These are phyloP conservation scores for Amphimedon queenslandica DNA, from an alignment of 37 sponge, comb jelly and placozoan genomes.

Conservation along the genomic window DNA sequence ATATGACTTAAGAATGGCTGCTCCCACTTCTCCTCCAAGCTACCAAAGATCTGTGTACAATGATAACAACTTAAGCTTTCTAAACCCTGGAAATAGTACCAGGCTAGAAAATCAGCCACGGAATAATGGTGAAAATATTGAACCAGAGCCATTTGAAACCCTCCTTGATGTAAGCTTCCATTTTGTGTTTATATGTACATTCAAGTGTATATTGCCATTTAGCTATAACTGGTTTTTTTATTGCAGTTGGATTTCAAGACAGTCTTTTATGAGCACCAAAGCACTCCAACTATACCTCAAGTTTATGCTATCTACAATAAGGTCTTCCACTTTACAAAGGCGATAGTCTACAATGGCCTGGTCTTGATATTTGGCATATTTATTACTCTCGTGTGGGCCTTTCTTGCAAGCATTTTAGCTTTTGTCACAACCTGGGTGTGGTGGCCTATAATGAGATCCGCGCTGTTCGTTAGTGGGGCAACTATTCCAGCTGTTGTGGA, in stretches of 20 bases:
- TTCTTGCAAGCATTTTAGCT: slow-evolving; percentile 17
- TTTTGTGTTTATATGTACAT: not conserved
- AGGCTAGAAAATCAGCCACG: too few species aligned
- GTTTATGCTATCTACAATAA: slow-evolving; percentile 1
- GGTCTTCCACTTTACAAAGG: slow-evolving; percentile 33
- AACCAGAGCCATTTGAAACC: too few species aligned
- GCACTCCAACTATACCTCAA: slow-evolving; percentile 15
- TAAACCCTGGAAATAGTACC: too few species aligned
- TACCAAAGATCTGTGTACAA: too few species aligned
- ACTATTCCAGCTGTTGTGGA: slow-evolving; percentile 3
- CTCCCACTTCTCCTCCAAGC: too few species aligned
- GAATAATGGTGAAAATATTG: too few species aligned
- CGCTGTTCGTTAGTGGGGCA: slow-evolving; percentile 12
- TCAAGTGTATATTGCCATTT: not conserved
- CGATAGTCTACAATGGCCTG: slow-evolving; percentile 31
- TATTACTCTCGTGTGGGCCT: slow-evolving; percentile 21
- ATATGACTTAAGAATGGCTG: too few species aligned
- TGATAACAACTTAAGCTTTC: too few species aligned
- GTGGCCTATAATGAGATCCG: slow-evolving; percentile 9
- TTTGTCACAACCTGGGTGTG: slow-evolving; percentile 22
- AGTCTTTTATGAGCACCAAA: slow-evolving; percentile 39
- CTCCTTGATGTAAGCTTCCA: too few species aligned
- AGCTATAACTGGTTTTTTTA: not conserved
- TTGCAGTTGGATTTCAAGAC: slow-evolving; percentile 43
- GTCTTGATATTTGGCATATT: slow-evolving; percentile 30